Evolutionary conservation across 64 coral and sea anemone genomes (phyloP).

Genomic region (Trachythela sp.): DNA sequence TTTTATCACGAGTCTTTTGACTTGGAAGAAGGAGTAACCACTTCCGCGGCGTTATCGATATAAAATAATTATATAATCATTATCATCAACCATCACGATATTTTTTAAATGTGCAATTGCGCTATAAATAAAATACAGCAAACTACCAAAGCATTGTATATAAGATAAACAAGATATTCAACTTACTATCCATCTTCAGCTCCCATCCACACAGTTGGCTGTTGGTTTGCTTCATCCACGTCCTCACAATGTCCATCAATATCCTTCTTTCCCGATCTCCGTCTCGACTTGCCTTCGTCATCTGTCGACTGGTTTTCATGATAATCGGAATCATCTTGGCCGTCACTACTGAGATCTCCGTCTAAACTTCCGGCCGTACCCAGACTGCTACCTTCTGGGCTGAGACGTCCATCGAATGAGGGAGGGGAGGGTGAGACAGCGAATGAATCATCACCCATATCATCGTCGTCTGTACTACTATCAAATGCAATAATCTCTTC

Average conservation of each 20-base stretch:
- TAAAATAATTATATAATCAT: too few species aligned
- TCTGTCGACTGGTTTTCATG: conserved; percentile 73
- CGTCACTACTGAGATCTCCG: conserved; percentile 64
- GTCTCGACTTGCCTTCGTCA: conserved; percentile 62
- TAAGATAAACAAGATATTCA: too few species aligned
- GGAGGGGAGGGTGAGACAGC: conserved; percentile 59
- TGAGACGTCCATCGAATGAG: conserved; percentile 73
- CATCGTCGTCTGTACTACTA: conserved; percentile 96
- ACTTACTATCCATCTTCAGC: conserved; percentile 97
- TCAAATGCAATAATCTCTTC: conserved; percentile 89
- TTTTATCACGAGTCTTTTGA: too few species aligned
- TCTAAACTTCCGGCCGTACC: conserved; percentile 65
- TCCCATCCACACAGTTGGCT: conserved; percentile 82
- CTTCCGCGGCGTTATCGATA: too few species aligned
- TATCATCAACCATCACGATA: too few species aligned
- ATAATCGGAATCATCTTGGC: conserved; percentile 60
- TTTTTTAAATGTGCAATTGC: too few species aligned
- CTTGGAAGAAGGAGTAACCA: too few species aligned
- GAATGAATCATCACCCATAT: conserved; percentile 71
- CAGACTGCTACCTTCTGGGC: conserved; percentile 89
- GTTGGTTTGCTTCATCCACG: conserved; percentile 62
- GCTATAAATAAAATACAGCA: too few species aligned
- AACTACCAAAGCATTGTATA: too few species aligned
- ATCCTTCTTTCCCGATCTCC: conserved; percentile 60
- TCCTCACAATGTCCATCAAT: conserved; percentile 68